Base-by-base conservation (phyloP, 37 sponge, comb jelly and placozoan genomes). In the Tethya wilhelma region DNA sequence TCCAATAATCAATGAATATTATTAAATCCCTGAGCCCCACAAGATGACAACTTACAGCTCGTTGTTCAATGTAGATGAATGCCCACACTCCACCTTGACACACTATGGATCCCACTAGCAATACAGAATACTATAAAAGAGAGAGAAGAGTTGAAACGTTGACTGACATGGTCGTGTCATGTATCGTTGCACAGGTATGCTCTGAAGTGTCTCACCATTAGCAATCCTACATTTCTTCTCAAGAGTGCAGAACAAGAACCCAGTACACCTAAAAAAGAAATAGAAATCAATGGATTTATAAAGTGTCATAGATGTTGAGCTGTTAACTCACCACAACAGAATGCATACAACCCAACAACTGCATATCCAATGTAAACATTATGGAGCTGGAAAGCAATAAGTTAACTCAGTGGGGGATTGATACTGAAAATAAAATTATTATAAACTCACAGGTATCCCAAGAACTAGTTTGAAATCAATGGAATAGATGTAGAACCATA, bases 31-130 rank as follows among this genome's bases (percentile, higher is more conserved):
- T n/a, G n/a, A n/a, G n/a, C n/a, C n/a, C n/a, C n/a, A n/a, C n/a
- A n/a, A n/a, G n/a, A n/a, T n/a, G n/a, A n/a, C n/a, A n/a, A n/a
- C 49, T 42, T 44, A 75, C 75, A 20, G 32, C 62, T 32, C 40
- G 5, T 42, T 79, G 53, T 53, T 67, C 36, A 25, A 66, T 4
- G 45, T 71, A 81, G 32, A 81, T 71, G 64, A 81, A 71, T 31
- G 63, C 34, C 81, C 81, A 71, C 25, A 81, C 31, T 7, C 43
- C 72, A 29, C 33, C 38, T 26, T 71, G 72, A 56, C 72, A 70
- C 37, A 70, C 62, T 39, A 81, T 19, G 8, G 63, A 60, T 9
- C 31, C 72, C 44, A 71, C 7, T 39, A 70, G 43, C 44, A 81
- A 40, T 29, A 59, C 59, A 0, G 56, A 45, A 64, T 77, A 62